These are phyloP conservation scores for Lucinisca nassula DNA, from an alignment of 2,888 invertebrate genomes.

Conservation along the genomic window DNA sequence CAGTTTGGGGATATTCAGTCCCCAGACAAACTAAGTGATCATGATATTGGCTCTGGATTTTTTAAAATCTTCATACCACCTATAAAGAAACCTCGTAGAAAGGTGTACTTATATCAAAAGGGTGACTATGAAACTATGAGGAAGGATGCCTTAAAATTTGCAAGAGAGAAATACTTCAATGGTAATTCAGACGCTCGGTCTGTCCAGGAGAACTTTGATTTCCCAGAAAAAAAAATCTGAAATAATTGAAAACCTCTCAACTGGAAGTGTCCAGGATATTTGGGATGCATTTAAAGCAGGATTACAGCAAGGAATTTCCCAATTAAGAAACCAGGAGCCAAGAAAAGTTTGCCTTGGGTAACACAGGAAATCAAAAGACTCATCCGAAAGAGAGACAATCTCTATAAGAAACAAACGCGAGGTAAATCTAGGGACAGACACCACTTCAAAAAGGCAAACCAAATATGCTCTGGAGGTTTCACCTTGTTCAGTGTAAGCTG, in stretches of 20 bases:
- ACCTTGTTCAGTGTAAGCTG: neutral
- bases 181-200: no score
- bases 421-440: neutral
- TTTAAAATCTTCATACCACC: no score
- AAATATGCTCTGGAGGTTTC: no score
- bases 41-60: no score
- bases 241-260: neutral
- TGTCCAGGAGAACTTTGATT: no score
- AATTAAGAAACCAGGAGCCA: neutral
- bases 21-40: no score
- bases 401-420: neutral
- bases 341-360: neutral
- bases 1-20: no score
- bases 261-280: neutral
- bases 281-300: neutral
- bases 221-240: neutral
- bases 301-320: neutral
- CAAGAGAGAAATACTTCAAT: no score
- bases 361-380: constrained; percentile 8
- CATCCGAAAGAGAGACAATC: neutral
- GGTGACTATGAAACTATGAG: no score
- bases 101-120: no score
- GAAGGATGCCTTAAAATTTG: no score
- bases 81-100: no score
- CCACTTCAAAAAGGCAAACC: neutral